Conservation (phyloP, 2,797 vertebrate species). For the Xenops minutus region DNA sequence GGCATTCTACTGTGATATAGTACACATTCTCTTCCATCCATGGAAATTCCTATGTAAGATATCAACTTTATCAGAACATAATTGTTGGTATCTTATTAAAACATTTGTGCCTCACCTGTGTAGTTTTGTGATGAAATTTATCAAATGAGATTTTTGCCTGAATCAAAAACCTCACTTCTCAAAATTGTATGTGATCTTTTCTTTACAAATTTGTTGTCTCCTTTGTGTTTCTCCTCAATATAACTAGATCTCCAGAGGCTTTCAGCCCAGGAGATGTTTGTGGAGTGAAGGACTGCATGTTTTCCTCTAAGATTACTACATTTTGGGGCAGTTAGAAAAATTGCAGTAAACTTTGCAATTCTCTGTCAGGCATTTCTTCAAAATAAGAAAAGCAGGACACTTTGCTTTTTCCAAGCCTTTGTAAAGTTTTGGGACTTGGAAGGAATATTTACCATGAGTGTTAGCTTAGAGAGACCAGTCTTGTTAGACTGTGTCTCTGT, state of each 20-base stretch:
- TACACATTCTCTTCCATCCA: neutral
- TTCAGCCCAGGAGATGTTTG: neutral
- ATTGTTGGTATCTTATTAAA: neutral
- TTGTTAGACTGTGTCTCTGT: neutral
- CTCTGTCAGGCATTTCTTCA: neutral
- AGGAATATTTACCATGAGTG: neutral
- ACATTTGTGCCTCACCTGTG: fast-evolving
- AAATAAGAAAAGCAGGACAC: neutral
- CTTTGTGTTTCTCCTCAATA: neutral
- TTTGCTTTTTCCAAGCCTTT: neutral
- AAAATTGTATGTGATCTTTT: neutral
- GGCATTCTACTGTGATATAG: neutral
- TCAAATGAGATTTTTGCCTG: neutral
- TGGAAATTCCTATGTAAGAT: neutral
- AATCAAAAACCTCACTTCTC: neutral
- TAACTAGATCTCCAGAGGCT: neutral
- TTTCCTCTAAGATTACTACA: neutral
- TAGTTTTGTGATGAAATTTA: neutral
- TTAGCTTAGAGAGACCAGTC: neutral
- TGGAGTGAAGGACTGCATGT: neutral
- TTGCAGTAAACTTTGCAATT: neutral
- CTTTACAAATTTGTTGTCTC: neutral
- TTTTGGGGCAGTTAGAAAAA: neutral
- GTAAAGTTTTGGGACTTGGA: neutral
- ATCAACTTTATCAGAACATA: neutral